phyloP scores from a whole-genome alignment of 35 echinoderm and acorn worm species.

The Strongylocentrotus purpuratus region DNA sequence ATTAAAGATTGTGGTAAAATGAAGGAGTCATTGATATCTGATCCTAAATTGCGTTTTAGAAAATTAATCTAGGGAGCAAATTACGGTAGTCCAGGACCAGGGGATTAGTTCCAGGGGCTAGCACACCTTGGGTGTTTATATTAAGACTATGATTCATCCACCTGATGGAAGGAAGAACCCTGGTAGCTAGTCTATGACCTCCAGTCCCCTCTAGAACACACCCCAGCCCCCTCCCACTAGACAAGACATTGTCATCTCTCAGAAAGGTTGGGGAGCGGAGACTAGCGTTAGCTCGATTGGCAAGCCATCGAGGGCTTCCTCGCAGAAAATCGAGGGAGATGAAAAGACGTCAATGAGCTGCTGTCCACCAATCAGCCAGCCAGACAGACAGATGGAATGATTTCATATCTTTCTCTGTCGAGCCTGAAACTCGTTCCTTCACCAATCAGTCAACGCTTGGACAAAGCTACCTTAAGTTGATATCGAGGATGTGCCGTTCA shows the following conservation, averaged over 20 bases:
- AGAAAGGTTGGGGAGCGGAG: background rate
- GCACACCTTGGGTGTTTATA: background rate
- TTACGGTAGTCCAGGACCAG: background rate
- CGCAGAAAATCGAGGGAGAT: background rate
- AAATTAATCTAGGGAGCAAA: background rate
- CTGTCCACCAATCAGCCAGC: background rate
- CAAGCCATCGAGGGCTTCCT: background rate
- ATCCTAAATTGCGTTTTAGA: background rate
- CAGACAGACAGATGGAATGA: background rate
- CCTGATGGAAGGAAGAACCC: background rate
- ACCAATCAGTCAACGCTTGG: background rate
- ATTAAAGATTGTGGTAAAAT: background rate
- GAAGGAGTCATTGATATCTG: background rate
- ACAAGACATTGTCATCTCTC: background rate
- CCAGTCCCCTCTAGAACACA: background rate
- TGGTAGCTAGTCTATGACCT: background rate
- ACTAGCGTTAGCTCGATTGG: background rate
- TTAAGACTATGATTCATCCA: background rate
- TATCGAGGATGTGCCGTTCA: background rate
- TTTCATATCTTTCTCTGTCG: background rate
- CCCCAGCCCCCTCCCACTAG: background rate
- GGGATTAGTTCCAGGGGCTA: background rate
- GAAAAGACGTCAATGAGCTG: background rate
- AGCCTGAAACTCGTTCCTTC: background rate
- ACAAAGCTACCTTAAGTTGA: background rate